phyloP scores from a whole-genome alignment of 2,113 vertebrate species.

The Turnix velox region DNA sequence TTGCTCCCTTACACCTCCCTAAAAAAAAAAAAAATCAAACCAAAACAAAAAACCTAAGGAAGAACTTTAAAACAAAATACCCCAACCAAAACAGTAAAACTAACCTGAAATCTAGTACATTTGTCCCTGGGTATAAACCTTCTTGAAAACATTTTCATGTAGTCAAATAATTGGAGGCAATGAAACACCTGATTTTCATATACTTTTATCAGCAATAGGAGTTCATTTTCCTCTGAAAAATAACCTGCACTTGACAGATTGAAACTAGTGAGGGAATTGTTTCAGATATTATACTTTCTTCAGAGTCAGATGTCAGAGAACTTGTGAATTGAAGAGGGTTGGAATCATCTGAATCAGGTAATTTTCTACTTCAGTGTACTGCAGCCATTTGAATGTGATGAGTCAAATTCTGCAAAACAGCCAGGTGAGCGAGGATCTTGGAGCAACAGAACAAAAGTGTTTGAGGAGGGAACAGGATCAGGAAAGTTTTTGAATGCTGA shows the following conservation, averaged over 20 bases:
- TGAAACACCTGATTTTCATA: background rate
- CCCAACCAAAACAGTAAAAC: too few species aligned
- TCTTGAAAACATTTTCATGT: background rate
- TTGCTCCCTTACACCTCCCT: fast-evolving
- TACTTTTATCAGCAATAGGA: background rate
- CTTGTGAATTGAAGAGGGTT: background rate
- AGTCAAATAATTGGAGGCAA: background rate
- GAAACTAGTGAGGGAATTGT: background rate
- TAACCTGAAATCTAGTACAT: background rate
- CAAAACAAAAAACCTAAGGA: background rate
- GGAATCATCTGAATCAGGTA: background rate
- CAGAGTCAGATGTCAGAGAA: background rate
- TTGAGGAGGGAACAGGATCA: background rate
- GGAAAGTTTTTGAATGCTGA: background rate
- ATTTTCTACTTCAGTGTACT: background rate
- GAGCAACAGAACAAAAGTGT: background rate
- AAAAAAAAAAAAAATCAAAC: background rate
- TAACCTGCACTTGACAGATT: background rate
- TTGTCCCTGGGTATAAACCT: background rate
- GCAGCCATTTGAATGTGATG: background rate
- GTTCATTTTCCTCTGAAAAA: background rate
- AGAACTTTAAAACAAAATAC: too few species aligned
- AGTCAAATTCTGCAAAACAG: background rate
- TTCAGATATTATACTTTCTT: background rate
- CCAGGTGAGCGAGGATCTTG: background rate